Evolutionary conservation across 2,113 vertebrate species (phyloP).

Genomic region (Ginglymostoma cirratum): DNA sequence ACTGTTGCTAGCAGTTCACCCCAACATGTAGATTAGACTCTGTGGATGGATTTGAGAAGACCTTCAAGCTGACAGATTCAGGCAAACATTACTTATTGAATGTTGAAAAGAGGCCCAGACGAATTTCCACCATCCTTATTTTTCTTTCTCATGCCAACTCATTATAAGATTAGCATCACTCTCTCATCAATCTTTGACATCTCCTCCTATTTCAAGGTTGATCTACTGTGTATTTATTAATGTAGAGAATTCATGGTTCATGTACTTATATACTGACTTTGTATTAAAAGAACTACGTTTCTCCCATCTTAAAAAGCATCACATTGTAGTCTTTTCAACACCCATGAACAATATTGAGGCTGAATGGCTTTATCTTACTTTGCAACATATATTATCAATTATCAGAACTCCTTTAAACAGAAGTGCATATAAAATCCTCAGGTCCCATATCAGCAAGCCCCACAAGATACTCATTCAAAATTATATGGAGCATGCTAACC

Average conservation of each 20-base stretch:
- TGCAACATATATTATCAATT: neutral
- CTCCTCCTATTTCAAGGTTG: neutral
- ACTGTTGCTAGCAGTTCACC: neutral
- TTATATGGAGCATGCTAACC: neutral
- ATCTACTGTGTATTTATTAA: neutral
- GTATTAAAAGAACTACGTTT: neutral
- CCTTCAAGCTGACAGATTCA: neutral
- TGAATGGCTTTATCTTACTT: neutral
- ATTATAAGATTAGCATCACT: neutral
- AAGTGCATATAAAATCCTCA: neutral
- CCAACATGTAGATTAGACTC: neutral
- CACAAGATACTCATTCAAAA: neutral
- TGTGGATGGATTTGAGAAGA: neutral
- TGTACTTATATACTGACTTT: neutral
- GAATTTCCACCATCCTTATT: neutral
- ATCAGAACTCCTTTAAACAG: neutral
- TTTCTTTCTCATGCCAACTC: neutral
- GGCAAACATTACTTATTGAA: neutral
- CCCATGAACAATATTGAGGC: neutral
- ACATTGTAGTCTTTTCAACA: neutral
- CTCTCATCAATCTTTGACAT: neutral
- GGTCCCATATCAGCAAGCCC: neutral
- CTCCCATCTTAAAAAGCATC: neutral
- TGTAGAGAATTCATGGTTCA: neutral
- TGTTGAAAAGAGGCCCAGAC: neutral